These are phyloP conservation scores for Nanger granti DNA, from an alignment of 2,113 vertebrate species.

Conservation along the genomic window DNA sequence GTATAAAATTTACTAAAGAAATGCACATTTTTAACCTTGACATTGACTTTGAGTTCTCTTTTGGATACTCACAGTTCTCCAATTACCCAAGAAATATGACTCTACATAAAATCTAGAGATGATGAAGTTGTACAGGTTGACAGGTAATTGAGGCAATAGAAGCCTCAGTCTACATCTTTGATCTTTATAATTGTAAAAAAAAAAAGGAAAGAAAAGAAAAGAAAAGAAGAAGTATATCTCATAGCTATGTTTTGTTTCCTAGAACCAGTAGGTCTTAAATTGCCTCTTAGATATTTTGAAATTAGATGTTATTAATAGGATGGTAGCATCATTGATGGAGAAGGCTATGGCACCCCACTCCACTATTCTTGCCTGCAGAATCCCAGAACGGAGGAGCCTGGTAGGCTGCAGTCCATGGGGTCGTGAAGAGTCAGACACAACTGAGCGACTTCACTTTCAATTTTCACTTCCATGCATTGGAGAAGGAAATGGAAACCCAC, in stretches of 20 bases:
- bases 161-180: not conserved
- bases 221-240: not conserved
- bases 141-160: not conserved
- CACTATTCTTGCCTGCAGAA: too few species aligned
- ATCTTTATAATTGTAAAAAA: not conserved
- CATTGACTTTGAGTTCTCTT: not conserved
- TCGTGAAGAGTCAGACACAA: rapidly evolving
- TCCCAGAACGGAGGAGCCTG: too few species aligned
- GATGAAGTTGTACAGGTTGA: not conserved
- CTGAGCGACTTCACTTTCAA: too few species aligned
- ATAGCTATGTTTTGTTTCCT: not conserved
- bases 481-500: too few species aligned
- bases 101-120: not conserved
- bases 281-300: not conserved
- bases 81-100: not conserved
- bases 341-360: too few species aligned
- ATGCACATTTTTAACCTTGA: not conserved
- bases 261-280: not conserved
- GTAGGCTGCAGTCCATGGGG: too few species aligned
- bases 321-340: not conserved
- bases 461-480: too few species aligned
- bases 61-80: not conserved
- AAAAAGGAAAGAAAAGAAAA: not conserved
- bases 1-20: not conserved
- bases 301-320: slow-evolving; percentile 40